Percentiles rank a stretch among this genome's conserved stretches.
Conservation (phyloP, 2,888 invertebrate genomes). For the Dolichopus griseipennis region DNA sequence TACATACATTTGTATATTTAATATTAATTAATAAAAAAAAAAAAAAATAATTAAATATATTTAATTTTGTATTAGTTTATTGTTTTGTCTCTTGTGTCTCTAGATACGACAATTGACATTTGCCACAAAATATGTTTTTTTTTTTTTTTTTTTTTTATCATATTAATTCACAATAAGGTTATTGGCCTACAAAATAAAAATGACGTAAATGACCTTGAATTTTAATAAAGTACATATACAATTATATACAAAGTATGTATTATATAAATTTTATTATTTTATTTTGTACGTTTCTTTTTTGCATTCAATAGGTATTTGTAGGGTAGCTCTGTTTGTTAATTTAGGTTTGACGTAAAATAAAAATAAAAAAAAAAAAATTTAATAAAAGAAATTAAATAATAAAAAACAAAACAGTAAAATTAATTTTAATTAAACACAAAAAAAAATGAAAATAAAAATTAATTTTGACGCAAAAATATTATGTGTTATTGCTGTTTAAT, state of each 20-base stretch:
- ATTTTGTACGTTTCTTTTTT: background rate
- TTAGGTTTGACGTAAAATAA: background rate
- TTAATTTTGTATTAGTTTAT: too few species aligned
- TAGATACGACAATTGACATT: background rate
- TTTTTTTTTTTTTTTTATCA: too few species aligned
- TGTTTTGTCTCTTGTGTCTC: too few species aligned
- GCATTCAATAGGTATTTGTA: background rate
- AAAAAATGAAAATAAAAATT: too few species aligned
- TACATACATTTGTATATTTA: background rate
- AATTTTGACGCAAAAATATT: too few species aligned
- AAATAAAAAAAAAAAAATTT: too few species aligned
- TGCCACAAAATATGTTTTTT: background rate
- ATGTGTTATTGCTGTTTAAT: too few species aligned
- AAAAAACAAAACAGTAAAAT: too few species aligned
- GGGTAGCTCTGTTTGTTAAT: background rate
- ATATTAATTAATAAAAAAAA: background rate
- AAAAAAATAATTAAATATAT: background rate
- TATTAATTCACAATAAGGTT: background rate
- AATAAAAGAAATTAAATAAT: too few species aligned
- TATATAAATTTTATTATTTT: background rate
- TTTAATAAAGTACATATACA: background rate
- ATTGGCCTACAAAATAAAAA: background rate
- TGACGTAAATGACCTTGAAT: background rate
- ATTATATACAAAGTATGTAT: too few species aligned
- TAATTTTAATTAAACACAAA: too few species aligned